phyloP scores from a whole-genome alignment of 2,888 invertebrate species.

The Ornithoptera alexandrae region DNA sequence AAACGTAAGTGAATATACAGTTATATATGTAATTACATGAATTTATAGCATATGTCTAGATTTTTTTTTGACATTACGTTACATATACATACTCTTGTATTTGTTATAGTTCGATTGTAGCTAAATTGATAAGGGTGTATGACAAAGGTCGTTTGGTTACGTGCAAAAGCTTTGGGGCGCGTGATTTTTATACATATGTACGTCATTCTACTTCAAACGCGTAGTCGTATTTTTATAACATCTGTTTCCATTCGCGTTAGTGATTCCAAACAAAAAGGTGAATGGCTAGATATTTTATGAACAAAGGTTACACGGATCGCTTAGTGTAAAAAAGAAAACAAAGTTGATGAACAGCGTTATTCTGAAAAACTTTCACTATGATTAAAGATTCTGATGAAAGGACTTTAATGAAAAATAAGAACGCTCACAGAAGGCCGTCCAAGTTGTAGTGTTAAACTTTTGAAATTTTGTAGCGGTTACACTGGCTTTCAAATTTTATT shows the following conservation, averaged over 20 bases:
- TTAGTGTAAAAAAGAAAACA: constrained; percentile 1
- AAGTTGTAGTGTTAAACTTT: neutral
- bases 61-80: neutral
- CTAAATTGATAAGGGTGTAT: constrained; percentile 57
- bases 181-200: constrained; percentile 34
- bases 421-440: neutral
- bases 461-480: neutral
- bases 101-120: neutral
- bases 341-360: constrained; percentile 3
- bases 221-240: constrained; percentile 38
- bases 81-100: constrained; percentile 1
- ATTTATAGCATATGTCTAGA: neutral
- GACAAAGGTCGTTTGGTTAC: constrained; percentile 32
- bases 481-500: neutral
- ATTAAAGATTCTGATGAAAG: neutral
- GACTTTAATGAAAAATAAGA: neutral
- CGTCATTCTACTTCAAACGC: constrained; percentile 35
- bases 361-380: neutral
- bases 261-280: constrained; percentile 30
- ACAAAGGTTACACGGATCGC: neutral
- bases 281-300: neutral
- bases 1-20: too few relatives aligned
- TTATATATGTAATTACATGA: neutral
- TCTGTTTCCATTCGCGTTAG: constrained; percentile 36
- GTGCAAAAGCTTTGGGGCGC: constrained; percentile 34